phyloP scores from a whole-genome alignment of 2,888 invertebrate species.

The Cryptophagus acutangulus region DNA sequence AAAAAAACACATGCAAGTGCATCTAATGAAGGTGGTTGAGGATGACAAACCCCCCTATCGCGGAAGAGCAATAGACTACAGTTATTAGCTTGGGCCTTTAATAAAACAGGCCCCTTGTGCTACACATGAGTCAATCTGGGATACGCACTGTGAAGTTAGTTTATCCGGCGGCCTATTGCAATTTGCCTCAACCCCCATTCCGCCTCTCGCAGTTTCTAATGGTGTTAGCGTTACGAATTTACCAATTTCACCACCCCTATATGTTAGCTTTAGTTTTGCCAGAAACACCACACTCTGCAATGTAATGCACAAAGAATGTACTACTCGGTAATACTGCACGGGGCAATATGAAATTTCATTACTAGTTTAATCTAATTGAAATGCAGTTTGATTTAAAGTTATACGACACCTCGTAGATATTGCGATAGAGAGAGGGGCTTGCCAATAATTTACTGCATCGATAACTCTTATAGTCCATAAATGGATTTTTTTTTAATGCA shows the following conservation, averaged over 20 bases:
- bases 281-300: constrained; percentile 35
- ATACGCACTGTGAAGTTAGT: constrained; percentile 48
- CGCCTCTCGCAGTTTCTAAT: constrained; percentile 35
- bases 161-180: constrained; percentile 47
- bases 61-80: constrained; percentile 4
- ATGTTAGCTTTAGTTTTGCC: constrained; percentile 38
- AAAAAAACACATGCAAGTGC: constrained; percentile 3
- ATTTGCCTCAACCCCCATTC: constrained; percentile 32
- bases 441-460: constrained; percentile 10
- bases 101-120: constrained; percentile 33
- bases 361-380: constrained; percentile 46
- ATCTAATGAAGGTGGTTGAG: constrained; percentile 7
- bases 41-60: constrained; percentile 4
- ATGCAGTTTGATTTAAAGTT: constrained; percentile 38
- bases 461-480: too few relatives aligned
- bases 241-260: constrained; percentile 50
- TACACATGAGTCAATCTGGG: constrained; percentile 47
- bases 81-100: constrained; percentile 36
- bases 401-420: constrained; percentile 7
- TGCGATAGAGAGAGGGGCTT: not conserved
- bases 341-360: constrained; percentile 43
- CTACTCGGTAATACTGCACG: constrained; percentile 10
- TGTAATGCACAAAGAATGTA: constrained; percentile 48
- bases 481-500: too few relatives aligned
- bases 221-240: constrained; percentile 51